phyloP scores from a whole-genome alignment of 2,888 invertebrate species.

The Neria commutata region DNA sequence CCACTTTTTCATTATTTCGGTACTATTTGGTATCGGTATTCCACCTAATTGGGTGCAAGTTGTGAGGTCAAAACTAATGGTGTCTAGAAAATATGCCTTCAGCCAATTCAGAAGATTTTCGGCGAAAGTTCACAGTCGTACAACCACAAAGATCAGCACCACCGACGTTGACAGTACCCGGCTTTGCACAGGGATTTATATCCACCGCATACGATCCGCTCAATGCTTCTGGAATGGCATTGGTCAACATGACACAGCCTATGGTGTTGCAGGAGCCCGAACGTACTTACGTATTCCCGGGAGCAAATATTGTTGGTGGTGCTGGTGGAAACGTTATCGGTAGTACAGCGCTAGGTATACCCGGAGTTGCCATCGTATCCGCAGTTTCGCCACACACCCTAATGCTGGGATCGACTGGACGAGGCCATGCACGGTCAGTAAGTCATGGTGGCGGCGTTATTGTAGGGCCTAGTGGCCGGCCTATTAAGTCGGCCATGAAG shows the following conservation, averaged over 20 bases:
- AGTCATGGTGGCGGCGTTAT: slow-evolving; percentile 79
- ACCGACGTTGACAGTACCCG: slow-evolving; percentile 42
- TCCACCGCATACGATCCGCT: slow-evolving; percentile 33
- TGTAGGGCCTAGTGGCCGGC: slow-evolving; percentile 65
- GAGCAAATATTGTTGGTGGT: slow-evolving; percentile 42
- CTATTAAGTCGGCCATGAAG: slow-evolving; percentile 74
- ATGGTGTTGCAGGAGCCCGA: slow-evolving; percentile 49
- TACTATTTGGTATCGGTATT: no score
- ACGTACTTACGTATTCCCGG: slow-evolving; percentile 60
- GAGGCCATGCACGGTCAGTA: slow-evolving; percentile 79
- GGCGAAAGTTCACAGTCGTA: slow-evolving; percentile 60
- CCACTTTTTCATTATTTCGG: neutral
- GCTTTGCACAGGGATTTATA: slow-evolving; percentile 17
- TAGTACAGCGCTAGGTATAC: slow-evolving; percentile 41
- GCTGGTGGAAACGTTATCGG: slow-evolving; percentile 33
- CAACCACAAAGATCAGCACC: slow-evolving; percentile 57
- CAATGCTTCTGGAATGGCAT: slow-evolving; percentile 22
- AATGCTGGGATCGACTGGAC: slow-evolving; percentile 36
- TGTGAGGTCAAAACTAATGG: slow-evolving; percentile 45
- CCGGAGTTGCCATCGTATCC: slow-evolving; percentile 43
- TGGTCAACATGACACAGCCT: slow-evolving; percentile 16
- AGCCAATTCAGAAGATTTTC: slow-evolving; percentile 59
- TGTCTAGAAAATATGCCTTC: slow-evolving; percentile 59
- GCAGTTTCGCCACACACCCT: slow-evolving; percentile 25
- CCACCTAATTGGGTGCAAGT: no score